These are phyloP conservation scores for Chalcis sispes DNA, from an alignment of 2,888 invertebrate species.

Conservation along the genomic window DNA sequence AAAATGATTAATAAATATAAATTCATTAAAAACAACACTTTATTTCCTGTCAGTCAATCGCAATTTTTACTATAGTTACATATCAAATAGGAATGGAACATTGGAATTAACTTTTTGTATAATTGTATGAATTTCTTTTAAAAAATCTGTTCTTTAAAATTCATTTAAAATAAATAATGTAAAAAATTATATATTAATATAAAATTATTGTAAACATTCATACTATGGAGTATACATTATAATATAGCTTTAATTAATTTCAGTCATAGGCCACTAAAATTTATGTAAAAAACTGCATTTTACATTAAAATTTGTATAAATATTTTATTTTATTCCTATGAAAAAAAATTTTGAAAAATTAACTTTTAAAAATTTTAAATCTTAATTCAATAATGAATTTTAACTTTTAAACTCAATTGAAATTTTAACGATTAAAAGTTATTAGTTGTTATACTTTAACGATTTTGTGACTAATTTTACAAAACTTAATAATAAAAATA, in stretches of 20 bases:
- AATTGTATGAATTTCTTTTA: slow-evolving; percentile 25
- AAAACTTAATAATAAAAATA: slow-evolving; percentile 39
- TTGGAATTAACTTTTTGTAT: slow-evolving; percentile 50
- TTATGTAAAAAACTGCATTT: slow-evolving; percentile 52
- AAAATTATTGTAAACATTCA: slow-evolving; percentile 44
- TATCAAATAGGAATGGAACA: slow-evolving; percentile 55
- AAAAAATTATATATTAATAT: slow-evolving; percentile 20
- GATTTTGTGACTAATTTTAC: slow-evolving; percentile 31
- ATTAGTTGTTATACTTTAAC: slow-evolving; percentile 25
- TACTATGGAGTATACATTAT: slow-evolving; percentile 43
- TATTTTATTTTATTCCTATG: slow-evolving; percentile 11
- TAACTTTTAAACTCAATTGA: slow-evolving; percentile 37
- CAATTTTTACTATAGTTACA: slow-evolving; percentile 48
- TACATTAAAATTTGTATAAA: slow-evolving; percentile 37
- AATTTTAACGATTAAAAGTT: slow-evolving; percentile 48
- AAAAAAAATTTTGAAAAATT: slow-evolving; percentile 23
- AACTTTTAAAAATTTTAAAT: slow-evolving; percentile 22
- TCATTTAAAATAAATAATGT: slow-evolving; percentile 51
- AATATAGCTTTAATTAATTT: slow-evolving; percentile 42
- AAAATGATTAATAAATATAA: background rate
- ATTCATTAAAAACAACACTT: slow-evolving; percentile 56
- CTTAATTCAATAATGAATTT: slow-evolving; percentile 17
- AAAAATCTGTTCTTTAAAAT: slow-evolving; percentile 24
- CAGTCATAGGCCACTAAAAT: slow-evolving; percentile 43
- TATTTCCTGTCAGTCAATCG: slow-evolving; percentile 56